Evolutionary conservation across 1,140 invertebrate genomes (phyloP), one percentile per base, ranked within the genome.

Genomic region (Saccostrea glomerata): DNA sequence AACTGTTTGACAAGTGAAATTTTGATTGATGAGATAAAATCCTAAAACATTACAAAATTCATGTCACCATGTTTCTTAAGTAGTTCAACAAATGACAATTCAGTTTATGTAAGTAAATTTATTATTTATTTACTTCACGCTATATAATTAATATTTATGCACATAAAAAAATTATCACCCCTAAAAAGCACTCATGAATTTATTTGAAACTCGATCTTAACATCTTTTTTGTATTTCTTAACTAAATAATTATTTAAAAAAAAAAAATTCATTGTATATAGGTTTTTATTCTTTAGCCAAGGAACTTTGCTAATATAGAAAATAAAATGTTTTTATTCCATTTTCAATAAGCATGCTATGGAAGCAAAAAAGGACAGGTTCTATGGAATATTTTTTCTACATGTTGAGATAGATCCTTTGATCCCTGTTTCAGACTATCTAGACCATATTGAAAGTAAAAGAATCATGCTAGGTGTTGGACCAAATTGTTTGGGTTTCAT

Each of bases 1-100:
- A 30, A 36, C 15, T 36, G 5, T 77, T 77, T 77, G 12, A 17
- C 70, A 77, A 30, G 30, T 77, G 70, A 77, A 30, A 36, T 36
- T 77, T 77, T 77, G 70, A 77, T 77, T 36, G 23, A 77, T 77
- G 12, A 36, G 70, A 30, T 30, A 77, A 77, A 77, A 30, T 36
- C 23, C 13, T 15, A 23, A 30, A 40, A 77, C 23, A 77, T 77
- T 77, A 77, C 30, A 36, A 77, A 30, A 13, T 77, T 77, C 70
- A 77, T 36, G 70, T 30, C 70, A 77, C 23, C 25, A 11, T 36
- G 70, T 36, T 36, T 30, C 70, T 36, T 77, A n/a, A 20, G 47
- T 63, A 7, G 20, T 63, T 63, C 58, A 63, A 63, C n/a, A 20
- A 63, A 17, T 63, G 58, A 63, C 58, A 63, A 63, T 20, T 63